These are phyloP conservation scores for Philereme transversata DNA, from an alignment of 2,888 invertebrate genomes.

Conservation along the genomic window DNA sequence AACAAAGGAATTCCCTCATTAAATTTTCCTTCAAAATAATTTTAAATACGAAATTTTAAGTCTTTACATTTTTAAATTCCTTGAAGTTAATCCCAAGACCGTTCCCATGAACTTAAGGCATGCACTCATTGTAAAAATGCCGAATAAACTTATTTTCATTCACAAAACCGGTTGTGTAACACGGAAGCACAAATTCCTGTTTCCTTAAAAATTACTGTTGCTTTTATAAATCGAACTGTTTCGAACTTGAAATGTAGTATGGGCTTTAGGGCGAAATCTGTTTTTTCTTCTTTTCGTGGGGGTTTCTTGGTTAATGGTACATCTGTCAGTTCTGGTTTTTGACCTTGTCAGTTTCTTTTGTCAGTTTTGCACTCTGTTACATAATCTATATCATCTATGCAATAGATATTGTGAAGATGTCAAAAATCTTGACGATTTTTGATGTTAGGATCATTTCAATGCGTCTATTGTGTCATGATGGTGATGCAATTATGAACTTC, in stretches of 20 bases:
- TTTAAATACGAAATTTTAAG: slow-evolving; percentile 1
- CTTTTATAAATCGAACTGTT: background rate
- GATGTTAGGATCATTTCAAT: slow-evolving; percentile 16
- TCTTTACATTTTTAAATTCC: background rate
- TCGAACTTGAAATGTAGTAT: slow-evolving; percentile 21
- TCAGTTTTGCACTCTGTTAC: slow-evolving; percentile 16
- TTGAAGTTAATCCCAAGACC: slow-evolving; percentile 10
- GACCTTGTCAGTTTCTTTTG: slow-evolving; percentile 17
- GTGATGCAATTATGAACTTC: too few species aligned
- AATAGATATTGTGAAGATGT: slow-evolving; percentile 12
- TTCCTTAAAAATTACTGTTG: slow-evolving; percentile 51
- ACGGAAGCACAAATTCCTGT: slow-evolving; percentile 72
- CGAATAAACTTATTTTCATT: slow-evolving; percentile 28
- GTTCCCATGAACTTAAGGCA: slow-evolving; percentile 27
- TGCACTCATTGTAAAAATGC: slow-evolving; percentile 27
- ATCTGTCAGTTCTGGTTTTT: slow-evolving; percentile 14
- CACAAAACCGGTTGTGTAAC: slow-evolving; percentile 64
- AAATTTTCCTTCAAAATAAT: too few species aligned
- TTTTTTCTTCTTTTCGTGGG: background rate
- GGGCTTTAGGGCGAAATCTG: slow-evolving; percentile 6
- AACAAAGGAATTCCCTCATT: too few species aligned
- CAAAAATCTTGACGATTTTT: slow-evolving; percentile 20
- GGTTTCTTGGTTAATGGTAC: slow-evolving; percentile 5
- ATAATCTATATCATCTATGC: background rate
- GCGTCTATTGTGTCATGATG: too few species aligned